A percentile compares a stretch with the other conserved stretches of the same genome.
Evolutionary conservation across 1,140 invertebrate genomes (phyloP).

Genomic region (Scaptomyza hsui): DNA sequence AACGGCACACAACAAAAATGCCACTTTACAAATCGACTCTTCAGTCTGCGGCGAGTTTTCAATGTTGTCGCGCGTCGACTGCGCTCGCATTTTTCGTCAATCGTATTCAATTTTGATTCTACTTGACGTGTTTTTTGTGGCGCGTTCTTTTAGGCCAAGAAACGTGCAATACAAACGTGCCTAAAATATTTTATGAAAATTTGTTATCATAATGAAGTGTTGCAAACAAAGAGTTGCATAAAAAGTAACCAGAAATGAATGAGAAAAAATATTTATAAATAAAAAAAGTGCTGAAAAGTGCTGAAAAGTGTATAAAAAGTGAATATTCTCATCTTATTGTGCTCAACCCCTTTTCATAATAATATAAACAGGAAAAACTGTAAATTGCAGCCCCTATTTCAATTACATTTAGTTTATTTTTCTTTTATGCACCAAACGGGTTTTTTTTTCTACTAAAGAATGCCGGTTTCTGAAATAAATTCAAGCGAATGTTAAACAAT

Average conservation of each 20-base stretch:
- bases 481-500: constrained; percentile 40
- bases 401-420: constrained; percentile 13
- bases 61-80: constrained; percentile 67
- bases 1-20: constrained; percentile 56
- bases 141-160: constrained; percentile 35
- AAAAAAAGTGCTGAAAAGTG: background rate
- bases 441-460: constrained; percentile 53
- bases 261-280: background rate
- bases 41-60: constrained; percentile 74
- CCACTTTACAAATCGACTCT: constrained; percentile 53
- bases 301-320: constrained; percentile 2
- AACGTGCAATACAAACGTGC: constrained; percentile 34
- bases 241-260: background rate
- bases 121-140: constrained; percentile 32
- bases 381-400: constrained; percentile 24
- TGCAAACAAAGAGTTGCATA: background rate
- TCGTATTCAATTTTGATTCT: background rate
- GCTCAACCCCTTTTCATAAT: constrained; percentile 1
- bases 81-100: constrained; percentile 22
- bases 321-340: background rate
- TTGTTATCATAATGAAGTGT: constrained; percentile 12
- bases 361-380: background rate
- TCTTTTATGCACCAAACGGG: constrained; percentile 49
- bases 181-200: background rate
- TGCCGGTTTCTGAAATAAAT: constrained; percentile 61